phyloP scores from a whole-genome alignment of 2,113 vertebrate species.

The Helogale parvula region DNA sequence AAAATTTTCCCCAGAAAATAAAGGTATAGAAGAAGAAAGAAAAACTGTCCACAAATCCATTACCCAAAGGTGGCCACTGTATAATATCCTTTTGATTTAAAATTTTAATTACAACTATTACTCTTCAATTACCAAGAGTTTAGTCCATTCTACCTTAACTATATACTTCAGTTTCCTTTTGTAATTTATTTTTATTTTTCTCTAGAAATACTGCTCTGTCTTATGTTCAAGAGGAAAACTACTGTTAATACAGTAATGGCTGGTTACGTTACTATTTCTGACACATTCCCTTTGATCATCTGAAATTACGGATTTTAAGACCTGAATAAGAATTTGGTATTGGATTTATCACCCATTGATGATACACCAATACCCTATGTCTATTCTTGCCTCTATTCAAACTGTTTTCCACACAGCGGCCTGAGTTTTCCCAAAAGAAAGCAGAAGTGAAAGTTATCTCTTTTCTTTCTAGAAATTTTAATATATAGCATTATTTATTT shows the following conservation, averaged over 20 bases:
- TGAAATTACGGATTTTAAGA: conserved; percentile 14
- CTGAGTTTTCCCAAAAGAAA: background rate
- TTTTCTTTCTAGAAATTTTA: conserved; percentile 36
- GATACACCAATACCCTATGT: background rate
- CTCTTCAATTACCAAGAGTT: background rate
- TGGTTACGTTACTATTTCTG: background rate
- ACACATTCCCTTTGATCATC: conserved; percentile 4
- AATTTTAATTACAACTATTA: conserved; percentile 37
- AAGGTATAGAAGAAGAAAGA: background rate
- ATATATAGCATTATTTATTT: conserved; percentile 18
- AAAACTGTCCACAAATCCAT: conserved; percentile 29
- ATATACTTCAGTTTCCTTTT: conserved; percentile 39
- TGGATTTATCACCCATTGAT: background rate
- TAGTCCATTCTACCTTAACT: conserved; percentile 58
- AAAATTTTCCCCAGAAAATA: background rate
- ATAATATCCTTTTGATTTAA: background rate
- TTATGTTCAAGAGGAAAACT: conserved; percentile 44
- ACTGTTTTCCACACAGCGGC: background rate
- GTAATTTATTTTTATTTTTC: conserved; percentile 37
- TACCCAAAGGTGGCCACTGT: background rate
- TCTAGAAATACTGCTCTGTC: conserved; percentile 57
- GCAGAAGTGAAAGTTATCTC: background rate
- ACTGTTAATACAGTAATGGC: conserved; percentile 16
- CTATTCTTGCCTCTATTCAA: background rate
- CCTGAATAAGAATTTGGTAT: background rate